Percentiles rank a stretch among this genome's conserved stretches.
Evolutionary conservation across 2,888 invertebrate species (phyloP).

Genomic region (Perizoma flavofasciatum): DNA sequence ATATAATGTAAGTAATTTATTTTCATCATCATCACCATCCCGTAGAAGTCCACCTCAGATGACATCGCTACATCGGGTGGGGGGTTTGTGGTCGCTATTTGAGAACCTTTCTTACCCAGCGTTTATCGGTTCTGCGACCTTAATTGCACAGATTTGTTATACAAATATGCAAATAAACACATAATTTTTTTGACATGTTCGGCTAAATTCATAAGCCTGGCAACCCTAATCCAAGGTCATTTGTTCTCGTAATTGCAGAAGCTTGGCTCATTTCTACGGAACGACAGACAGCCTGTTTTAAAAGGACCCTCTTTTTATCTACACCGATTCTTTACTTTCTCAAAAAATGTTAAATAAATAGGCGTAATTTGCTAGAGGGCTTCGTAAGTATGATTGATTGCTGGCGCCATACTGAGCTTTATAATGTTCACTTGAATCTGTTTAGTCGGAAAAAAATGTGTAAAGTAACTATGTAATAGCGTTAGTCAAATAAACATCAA

Average conservation of each 20-base stretch:
- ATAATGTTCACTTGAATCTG: slow-evolving; percentile 18
- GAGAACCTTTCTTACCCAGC: too few relatives aligned
- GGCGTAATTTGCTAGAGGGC: slow-evolving; percentile 25
- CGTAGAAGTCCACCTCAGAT: too few relatives aligned
- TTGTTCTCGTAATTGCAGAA: slow-evolving; percentile 58
- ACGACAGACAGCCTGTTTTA: slow-evolving; percentile 52
- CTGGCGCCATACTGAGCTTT: slow-evolving; percentile 15
- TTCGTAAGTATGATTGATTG: slow-evolving; percentile 29
- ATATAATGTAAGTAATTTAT: too few relatives aligned
- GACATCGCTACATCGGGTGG: too few relatives aligned
- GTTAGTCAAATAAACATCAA: not conserved
- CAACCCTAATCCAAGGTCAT: slow-evolving; percentile 38
- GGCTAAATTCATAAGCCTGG: slow-evolving; percentile 3
- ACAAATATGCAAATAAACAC: too few relatives aligned
- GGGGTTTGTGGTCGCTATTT: too few relatives aligned
- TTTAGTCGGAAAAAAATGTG: not conserved
- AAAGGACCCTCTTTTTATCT: slow-evolving; percentile 46
- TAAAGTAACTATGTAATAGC: slow-evolving; percentile 8
- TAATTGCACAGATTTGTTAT: too few relatives aligned
- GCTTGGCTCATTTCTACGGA: slow-evolving; percentile 45
- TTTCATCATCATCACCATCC: too few relatives aligned
- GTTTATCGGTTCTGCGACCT: too few relatives aligned
- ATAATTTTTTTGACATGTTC: not conserved
- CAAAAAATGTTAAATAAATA: slow-evolving; percentile 32
- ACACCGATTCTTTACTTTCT: slow-evolving; percentile 26